Base-by-base conservation (phyloP, 2,888 invertebrate genomes). In the Chalcis sispes region DNA sequence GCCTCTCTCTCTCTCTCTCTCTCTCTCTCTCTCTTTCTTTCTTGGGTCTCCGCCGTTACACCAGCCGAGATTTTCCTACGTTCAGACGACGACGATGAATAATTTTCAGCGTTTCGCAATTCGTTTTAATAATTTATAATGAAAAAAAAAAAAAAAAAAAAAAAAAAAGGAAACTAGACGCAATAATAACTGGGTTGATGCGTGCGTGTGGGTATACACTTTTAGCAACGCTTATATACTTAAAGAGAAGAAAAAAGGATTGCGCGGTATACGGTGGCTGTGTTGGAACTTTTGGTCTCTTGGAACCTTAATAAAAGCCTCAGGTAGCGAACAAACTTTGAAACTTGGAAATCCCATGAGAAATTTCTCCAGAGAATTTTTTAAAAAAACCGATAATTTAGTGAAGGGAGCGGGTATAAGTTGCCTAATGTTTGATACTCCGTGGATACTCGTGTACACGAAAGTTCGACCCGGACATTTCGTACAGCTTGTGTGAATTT, bases 321-420 rank as follows among this genome's bases (percentile, higher is more conserved):
- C 56, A 66, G 58, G 50, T 50, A 73, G 72, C 72, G 59, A 52
- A 58, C 59, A 72, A 72, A 66, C 72, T 72, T 54, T 50, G 27
- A 2, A 23, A 32, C 15, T 36, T n/a, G n/a, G n/a, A n/a, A n/a
- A 36, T 73, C 66, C 64, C 66, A 52, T 46, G 72, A 73, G 72
- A 66, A 72, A 72, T 72, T 64, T 59, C 58, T 72, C 27, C n/a
- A 8, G 65, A 46, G 72, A 72, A 72, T 72, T 72, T 64, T 72
- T 72, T 56, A 58, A 59, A 59, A n/a, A 72, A 72, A 72, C 58
- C 65, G 72, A 72, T 72, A 72, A 72, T 72, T 72, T 65, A 65
- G 58, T 40, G 42, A 3, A 20, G 10, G 25, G 5, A 3, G 27
- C n/a, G 25, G 5, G n/a, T n/a, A n/a, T n/a, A n/a, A n/a, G n/a